These are phyloP conservation scores for Pelmatolapia mariae DNA, from an alignment of 2,113 vertebrate species.

Conservation along the genomic window DNA sequence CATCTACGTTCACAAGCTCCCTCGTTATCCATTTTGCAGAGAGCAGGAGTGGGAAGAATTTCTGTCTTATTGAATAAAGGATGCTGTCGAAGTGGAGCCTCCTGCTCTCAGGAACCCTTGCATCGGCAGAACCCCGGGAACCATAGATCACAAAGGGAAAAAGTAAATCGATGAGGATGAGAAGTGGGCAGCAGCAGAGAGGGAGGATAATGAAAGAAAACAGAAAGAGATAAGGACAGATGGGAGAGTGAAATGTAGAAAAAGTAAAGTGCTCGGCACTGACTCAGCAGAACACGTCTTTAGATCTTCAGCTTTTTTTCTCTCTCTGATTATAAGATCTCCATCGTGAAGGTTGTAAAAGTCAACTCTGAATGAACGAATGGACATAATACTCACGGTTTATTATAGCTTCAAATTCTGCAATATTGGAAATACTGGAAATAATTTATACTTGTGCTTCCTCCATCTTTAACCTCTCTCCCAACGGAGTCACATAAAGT, in stretches of 20 bases:
- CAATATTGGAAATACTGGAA: not conserved
- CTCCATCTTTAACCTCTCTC: not conserved
- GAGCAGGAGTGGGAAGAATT: conserved; percentile 8
- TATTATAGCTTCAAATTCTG: not conserved
- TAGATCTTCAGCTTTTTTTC: not conserved
- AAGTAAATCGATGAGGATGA: conserved; percentile 24
- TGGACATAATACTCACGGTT: not conserved
- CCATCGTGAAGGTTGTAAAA: not conserved
- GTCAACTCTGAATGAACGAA: not conserved
- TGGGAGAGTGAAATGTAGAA: not conserved
- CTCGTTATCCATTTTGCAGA: conserved; percentile 4
- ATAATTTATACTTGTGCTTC: not conserved
- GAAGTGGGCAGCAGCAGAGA: not conserved
- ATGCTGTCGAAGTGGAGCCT: conserved; percentile 12
- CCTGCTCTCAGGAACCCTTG: conserved; percentile 31
- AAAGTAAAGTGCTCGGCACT: not conserved
- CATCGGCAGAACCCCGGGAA: conserved; percentile 31
- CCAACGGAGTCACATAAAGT: not conserved
- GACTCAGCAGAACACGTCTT: not conserved
- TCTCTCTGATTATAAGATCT: not conserved
- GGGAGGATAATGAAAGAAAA: not conserved
- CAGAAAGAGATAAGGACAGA: not conserved
- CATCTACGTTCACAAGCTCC: not conserved
- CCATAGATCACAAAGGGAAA: conserved; percentile 33
- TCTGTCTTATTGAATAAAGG: conserved; percentile 29